Conservation (phyloP, 2,797 vertebrate species). For the Naso thynnoides region DNA sequence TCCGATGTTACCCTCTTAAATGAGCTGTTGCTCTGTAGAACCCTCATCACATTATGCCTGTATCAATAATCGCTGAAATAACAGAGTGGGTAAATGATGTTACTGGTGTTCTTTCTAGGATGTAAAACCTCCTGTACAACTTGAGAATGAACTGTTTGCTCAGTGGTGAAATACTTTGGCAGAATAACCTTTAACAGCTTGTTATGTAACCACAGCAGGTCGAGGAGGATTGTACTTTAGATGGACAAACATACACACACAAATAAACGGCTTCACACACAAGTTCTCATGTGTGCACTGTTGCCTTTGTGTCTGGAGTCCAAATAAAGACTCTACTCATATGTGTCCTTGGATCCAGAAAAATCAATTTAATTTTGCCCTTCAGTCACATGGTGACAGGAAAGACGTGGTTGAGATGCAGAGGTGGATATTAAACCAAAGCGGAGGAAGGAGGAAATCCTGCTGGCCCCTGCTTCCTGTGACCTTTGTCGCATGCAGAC, state of each 20-base stretch:
- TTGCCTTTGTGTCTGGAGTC: conserved; percentile 63
- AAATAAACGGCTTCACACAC: conserved; percentile 29
- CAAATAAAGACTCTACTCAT: conserved; percentile 71
- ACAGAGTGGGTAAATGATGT: background rate
- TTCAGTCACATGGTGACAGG: conserved; percentile 59
- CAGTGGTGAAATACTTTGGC: background rate
- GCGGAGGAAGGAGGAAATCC: conserved; percentile 76
- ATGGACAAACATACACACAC: conserved; percentile 16
- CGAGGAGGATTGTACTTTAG: conserved; percentile 32
- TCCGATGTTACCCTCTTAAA: background rate
- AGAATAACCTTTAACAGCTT: conserved; percentile 28
- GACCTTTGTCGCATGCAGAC: conserved; percentile 60
- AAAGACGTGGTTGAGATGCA: conserved; percentile 42
- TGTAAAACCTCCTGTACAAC: conserved; percentile 11
- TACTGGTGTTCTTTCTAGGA: background rate
- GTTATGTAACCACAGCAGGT: conserved; percentile 46
- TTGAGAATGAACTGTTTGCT: conserved; percentile 1
- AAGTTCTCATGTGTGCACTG: conserved; percentile 59
- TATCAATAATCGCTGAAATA: conserved; percentile 11
- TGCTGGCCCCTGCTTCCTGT: conserved; percentile 72
- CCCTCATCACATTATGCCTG: conserved; percentile 21
- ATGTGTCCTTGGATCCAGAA: conserved; percentile 55
- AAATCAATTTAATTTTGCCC: conserved; percentile 59
- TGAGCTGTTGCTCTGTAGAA: background rate
- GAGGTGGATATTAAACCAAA: conserved; percentile 54